These are phyloP conservation scores for Scaptodrosophila lebanonensis DNA, from an alignment of 1,140 invertebrate genomes.

Conservation along the genomic window DNA sequence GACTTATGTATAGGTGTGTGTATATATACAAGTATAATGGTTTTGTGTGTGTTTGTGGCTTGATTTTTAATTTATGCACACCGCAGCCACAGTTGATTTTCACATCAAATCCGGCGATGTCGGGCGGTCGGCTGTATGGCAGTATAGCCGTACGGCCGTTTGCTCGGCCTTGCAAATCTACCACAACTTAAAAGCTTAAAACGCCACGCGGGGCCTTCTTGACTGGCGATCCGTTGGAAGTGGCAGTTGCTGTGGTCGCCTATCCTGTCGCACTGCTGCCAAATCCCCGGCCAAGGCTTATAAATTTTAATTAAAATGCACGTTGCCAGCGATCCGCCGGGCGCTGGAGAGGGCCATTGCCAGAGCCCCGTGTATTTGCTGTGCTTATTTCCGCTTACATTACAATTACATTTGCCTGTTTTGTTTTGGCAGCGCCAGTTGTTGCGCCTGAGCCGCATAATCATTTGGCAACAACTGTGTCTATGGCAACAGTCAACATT, in stretches of 20 bases:
- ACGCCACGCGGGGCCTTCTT: slow-evolving; percentile 39
- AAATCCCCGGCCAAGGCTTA: slow-evolving; percentile 69
- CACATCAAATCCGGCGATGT: slow-evolving; percentile 64
- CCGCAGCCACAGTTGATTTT: slow-evolving; percentile 72
- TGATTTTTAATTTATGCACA: slow-evolving; percentile 72
- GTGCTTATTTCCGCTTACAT: slow-evolving; percentile 72
- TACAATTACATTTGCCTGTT: slow-evolving; percentile 58
- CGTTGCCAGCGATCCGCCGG: slow-evolving; percentile 1
- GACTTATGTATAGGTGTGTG: slow-evolving; percentile 2
- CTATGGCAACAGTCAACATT: slow-evolving; percentile 7
- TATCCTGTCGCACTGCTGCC: slow-evolving; percentile 31
- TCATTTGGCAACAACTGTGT: slow-evolving; percentile 22
- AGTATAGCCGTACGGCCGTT: too few relatives aligned
- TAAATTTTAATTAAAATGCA: slow-evolving; percentile 74
- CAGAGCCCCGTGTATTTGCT: slow-evolving; percentile 27
- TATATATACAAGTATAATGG: too few relatives aligned
- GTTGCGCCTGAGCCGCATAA: too few relatives aligned
- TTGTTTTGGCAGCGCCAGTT: too few relatives aligned
- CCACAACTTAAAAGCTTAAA: slow-evolving; percentile 72
- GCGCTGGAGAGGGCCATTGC: slow-evolving; percentile 14
- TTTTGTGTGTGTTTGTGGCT: slow-evolving; percentile 14
- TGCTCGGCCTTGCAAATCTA: slow-evolving; percentile 61
- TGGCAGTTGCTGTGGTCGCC: slow-evolving; percentile 10
- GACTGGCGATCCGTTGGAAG: slow-evolving; percentile 7
- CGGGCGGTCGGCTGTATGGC: too few relatives aligned